Evolutionary conservation across 1,140 invertebrate genomes (phyloP).

Genomic region (Trichomalopsis sarcophagae): DNA sequence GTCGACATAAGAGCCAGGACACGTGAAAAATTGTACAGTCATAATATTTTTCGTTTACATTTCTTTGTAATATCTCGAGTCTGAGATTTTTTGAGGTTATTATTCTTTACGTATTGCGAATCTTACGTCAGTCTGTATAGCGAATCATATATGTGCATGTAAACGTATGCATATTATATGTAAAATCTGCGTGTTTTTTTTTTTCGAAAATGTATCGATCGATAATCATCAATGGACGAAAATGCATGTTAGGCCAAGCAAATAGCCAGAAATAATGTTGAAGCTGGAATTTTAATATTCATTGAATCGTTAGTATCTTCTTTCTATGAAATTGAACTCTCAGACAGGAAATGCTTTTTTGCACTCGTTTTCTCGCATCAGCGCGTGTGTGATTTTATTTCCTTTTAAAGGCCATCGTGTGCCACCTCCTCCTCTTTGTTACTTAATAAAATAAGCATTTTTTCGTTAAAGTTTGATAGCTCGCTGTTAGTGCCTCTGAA

Average conservation of each 20-base stretch:
- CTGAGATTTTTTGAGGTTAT: constrained; percentile 35
- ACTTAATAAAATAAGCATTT: constrained; percentile 53
- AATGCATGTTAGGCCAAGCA: constrained; percentile 45
- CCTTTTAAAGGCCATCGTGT: constrained; percentile 15
- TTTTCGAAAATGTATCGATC: constrained; percentile 53
- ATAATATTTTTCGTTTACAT: constrained; percentile 41
- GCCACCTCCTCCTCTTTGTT: constrained; percentile 45
- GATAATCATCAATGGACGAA: constrained; percentile 39
- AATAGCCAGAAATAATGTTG: constrained; percentile 11
- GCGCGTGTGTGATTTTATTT: constrained; percentile 42
- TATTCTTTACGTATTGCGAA: constrained; percentile 17
- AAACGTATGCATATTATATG: constrained; percentile 62
- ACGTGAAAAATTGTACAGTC: constrained; percentile 40
- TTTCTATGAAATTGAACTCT: constrained; percentile 23
- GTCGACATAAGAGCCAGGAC: constrained; percentile 44
- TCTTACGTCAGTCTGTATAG: constrained; percentile 41
- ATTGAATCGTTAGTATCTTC: constrained; percentile 16
- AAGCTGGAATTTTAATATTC: constrained; percentile 39
- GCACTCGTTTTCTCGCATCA: constrained; percentile 51
- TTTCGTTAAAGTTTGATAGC: constrained; percentile 51
- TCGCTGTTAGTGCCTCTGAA: constrained; percentile 40
- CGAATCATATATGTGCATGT: constrained; percentile 53
- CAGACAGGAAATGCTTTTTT: constrained; percentile 40
- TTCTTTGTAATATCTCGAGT: constrained; percentile 44
- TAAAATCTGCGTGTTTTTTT: constrained; percentile 68